These are phyloP conservation scores for Rhizoglyphus robini DNA, from an alignment of 1,140 invertebrate species.

Conservation along the genomic window DNA sequence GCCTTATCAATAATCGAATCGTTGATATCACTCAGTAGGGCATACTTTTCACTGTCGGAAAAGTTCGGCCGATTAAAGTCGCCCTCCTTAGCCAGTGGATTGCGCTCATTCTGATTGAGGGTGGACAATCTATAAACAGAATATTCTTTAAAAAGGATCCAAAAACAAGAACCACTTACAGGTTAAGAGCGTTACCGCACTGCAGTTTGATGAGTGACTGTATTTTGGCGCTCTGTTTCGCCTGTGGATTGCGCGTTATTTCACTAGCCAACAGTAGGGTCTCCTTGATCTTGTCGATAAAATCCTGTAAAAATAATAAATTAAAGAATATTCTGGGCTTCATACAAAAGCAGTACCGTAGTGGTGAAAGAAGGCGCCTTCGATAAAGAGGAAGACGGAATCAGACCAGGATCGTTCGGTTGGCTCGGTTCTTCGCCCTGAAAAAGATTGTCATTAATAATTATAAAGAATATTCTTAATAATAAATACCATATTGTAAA, in stretches of 20 bases:
- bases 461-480: no score
- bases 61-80: conserved; percentile 33
- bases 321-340: no score
- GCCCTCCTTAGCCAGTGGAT: not conserved
- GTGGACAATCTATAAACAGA: not conserved
- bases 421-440: no score
- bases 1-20: conserved; percentile 65
- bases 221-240: conserved; percentile 1
- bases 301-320: not conserved
- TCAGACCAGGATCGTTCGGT: no score
- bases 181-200: not conserved
- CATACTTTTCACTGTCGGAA: conserved; percentile 53
- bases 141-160: no score
- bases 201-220: conserved; percentile 2
- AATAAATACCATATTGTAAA: no score
- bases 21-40: conserved; percentile 57
- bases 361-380: no score
- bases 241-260: not conserved
- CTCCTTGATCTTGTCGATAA: conserved; percentile 7
- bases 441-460: no score
- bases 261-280: not conserved
- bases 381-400: no score
- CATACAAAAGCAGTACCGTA: no score
- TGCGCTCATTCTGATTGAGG: not conserved
- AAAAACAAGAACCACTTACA: not conserved